Base-by-base conservation (phyloP, 2,888 invertebrate genomes). In the Norana najaformis region DNA sequence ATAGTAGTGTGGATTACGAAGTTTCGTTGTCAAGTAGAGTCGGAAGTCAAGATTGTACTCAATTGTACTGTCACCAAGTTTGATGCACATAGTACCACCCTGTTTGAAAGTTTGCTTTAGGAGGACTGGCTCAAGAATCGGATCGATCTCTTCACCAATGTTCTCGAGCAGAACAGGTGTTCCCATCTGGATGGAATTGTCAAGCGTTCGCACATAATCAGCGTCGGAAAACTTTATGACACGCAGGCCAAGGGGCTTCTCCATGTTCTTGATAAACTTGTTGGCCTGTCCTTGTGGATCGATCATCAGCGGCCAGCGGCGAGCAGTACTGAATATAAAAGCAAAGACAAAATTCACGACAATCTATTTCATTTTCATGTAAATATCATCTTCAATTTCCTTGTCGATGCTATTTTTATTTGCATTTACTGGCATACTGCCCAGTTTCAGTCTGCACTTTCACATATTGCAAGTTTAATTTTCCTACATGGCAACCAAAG, bases 221-320 rank as follows among this genome's bases (percentile, higher is more conserved):
- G 96, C 95, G 93, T 98, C 98, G 91, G 96, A 96, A 92, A 97
- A 95, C 90, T 98, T 96, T 91, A 97, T 97, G 8, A 98, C 96
- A 92, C 97, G 96, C 88, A 98, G 94, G 94, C 97, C 97, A 94
- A 97, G 97, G 0, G 96, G 96, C 93, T 97, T 97, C 94, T 98
- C 98, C 97, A 98, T 97, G 94, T 98, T 98, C 95, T 97, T 98
- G 82, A 98, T 96, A 98, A 98, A 98, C 93, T 97, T 97, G 94
- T 98, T 98, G 0, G 98, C 98, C 94, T 98, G 98, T 34, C 95
- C 95, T 93, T 95, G 95, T 2, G 95, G 94, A 91, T 94, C 94
- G 91, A 94, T 94, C 94, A 95, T 93, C 90, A 95, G 92, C 0
- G 95, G 95, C 95, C 95, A 95, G 30, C 95, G 93, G 36, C 94